Evolutionary conservation across 2,113 vertebrate genomes (phyloP), one percentile per base, ranked within the genome.

Genomic region (Phycodurus eques): DNA sequence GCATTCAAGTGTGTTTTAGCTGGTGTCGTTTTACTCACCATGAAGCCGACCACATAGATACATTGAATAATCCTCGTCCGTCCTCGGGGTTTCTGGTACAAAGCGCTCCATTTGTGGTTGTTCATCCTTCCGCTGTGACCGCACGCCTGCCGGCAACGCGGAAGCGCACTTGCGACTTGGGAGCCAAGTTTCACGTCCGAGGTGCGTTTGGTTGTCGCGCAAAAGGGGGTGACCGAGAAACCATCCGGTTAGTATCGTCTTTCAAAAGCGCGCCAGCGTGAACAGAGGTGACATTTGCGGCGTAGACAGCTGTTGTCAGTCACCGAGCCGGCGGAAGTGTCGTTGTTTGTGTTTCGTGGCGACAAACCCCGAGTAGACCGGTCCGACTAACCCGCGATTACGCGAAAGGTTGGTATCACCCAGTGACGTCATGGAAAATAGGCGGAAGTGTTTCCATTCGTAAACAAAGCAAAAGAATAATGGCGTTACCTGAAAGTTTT

Each of bases 21-120:
- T 49, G 22, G 3, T 59, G 56, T 61, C 13, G 35, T 31, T 69
- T 69, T 43, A 92, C 93, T 94, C 81, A 94, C 93, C 93, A 94
- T 92, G 76, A 94, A 94, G 65, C 93, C 92, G 71, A 94, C 93
- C 70, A 93, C 85, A 46, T 92, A 93, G 70, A 94, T 88, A 47
- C 92, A 94, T 42, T 70, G 80, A 73, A 93, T 88, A 49, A 92
- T 92, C 31, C 85, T 80, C 17, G 59, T 77, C 70, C 80, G 78
- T 74, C 85, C 78, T 64, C 57, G 74, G 15, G 83, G 62, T 82
- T 68, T 85, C 63, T 82, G 78, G 53, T 77, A 65, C 79, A 83
- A 75, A 76, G 76, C 62, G 59, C 77, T 85, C 82, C 88, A 91
- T 90, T 54, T 86, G 9, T 83, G 76, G 75, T 84, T 51, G 72